Base-by-base conservation (phyloP, 1,140 invertebrate species). In the Pseudomyrmex dendroicus region DNA sequence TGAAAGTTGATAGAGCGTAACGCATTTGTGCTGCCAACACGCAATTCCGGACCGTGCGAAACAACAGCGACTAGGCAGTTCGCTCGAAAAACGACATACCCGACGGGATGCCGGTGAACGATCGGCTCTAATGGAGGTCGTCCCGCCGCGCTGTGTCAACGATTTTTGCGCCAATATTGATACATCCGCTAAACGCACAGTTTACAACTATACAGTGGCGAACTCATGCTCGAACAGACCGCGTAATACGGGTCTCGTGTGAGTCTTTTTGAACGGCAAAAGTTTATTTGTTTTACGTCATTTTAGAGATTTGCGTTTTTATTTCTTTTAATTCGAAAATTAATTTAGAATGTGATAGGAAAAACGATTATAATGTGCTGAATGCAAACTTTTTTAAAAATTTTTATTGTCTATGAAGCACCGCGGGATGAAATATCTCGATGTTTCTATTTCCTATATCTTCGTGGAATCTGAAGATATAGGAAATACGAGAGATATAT, bases 1-100 rank as follows among this genome's bases (percentile, higher is more conserved):
- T 73, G 61, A 80, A 78, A 68, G 62, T 78, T 84, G 73, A 84
- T 84, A 78, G 82, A 78, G 74, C 82, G 63, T 78, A 78, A 84
- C 82, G 74, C 74, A 80, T 83, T 83, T 59, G 73, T 68, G 73
- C 73, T 67, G 64, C 35, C 63, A 74, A 77, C 73, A 74, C 73
- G 82, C 82, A 83, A 83, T 83, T 83, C 62, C 82, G 62, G 44
- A 35, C 66, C 35, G 76, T 54, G 44, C 82, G 73, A 78, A 83
- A 83, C 82, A 78, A 83, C 82, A 59, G 73, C 52, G 82, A 77
- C 62, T 59, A 76, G 15, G 48, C 25, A 50, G 52, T 57, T 77
- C 62, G 82, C 7, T 46, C 50, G 62, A 83, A 83, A 87, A 84
- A 87, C 85, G 66, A 73, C 44, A 78, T 52, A 57, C 85, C 67